Evolutionary conservation across 1,140 invertebrate species (phyloP).

Genomic region (Pseudomyrmex flavicornis): DNA sequence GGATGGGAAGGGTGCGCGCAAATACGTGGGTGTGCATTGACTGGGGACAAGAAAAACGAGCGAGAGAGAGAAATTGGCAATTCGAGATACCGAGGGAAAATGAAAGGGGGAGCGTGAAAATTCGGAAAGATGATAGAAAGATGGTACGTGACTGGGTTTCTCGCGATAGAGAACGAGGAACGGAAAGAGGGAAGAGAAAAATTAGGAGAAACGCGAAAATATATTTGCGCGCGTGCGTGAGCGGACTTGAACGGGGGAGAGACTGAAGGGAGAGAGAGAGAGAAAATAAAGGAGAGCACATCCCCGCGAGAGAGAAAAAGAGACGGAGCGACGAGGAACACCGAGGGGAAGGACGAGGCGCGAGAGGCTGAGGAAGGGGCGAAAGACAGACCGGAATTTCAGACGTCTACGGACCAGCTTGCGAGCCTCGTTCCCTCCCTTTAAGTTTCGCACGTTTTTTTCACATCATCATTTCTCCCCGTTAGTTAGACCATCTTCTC

Average conservation of each 20-base stretch:
- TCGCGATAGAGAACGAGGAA: background rate
- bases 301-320: background rate
- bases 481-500: constrained; percentile 31
- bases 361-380: constrained; percentile 35
- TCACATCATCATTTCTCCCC: constrained; percentile 48
- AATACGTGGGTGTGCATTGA: constrained; percentile 17
- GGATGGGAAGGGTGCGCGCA: background rate
- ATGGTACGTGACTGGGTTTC: background rate
- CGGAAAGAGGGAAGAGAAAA: background rate
- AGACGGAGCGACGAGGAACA: background rate
- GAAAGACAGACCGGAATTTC: constrained; percentile 57
- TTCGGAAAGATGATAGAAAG: background rate
- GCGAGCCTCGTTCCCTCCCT: constrained; percentile 57
- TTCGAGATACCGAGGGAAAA: background rate
- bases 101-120: background rate
- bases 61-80: too few species aligned
- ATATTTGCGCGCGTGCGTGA: constrained; percentile 41
- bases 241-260: background rate
- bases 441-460: constrained; percentile 66
- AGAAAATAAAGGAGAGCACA: constrained; percentile 13
- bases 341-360: constrained; percentile 26
- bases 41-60: background rate
- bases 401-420: constrained; percentile 63
- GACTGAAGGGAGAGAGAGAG: background rate
- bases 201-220: constrained; percentile 13